Conservation (phyloP, 1,140 invertebrate genomes). For the Hetaerina americana region DNA sequence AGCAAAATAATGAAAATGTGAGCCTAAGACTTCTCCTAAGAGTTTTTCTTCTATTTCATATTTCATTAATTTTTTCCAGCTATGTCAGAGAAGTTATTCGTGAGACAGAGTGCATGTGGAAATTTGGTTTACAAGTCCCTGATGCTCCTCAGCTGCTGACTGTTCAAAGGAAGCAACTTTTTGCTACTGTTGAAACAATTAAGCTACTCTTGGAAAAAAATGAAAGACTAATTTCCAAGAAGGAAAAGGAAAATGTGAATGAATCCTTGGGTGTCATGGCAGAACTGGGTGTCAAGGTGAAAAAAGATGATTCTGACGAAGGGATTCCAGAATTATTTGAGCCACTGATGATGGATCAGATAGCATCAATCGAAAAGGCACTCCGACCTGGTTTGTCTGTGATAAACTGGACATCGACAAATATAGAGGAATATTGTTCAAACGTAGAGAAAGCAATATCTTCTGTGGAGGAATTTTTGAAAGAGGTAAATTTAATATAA, state of each 20-base stretch:
- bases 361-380: conserved; percentile 50
- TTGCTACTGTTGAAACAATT: conserved; percentile 39
- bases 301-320: background rate
- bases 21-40: too few relatives aligned
- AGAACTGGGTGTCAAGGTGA: background rate
- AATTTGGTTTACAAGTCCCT: conserved; percentile 35
- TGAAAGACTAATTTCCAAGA: conserved; percentile 29
- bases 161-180: conserved; percentile 50
- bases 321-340: conserved; percentile 47
- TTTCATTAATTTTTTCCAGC: background rate
- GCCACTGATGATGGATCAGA: conserved; percentile 49
- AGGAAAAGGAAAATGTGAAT: background rate
- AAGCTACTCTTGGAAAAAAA: conserved; percentile 43
- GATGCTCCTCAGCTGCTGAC: conserved; percentile 12
- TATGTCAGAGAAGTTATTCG: conserved; percentile 50
- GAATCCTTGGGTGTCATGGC: background rate
- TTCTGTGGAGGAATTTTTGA: conserved; percentile 54
- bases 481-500: conserved; percentile 32
- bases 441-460: conserved; percentile 41
- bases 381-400: conserved; percentile 63
- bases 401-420: conserved; percentile 67
- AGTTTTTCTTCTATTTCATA: too few relatives aligned
- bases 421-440: conserved; percentile 47
- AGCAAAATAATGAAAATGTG: too few relatives aligned
- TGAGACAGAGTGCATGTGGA: conserved; percentile 58